Evolutionary conservation across 2,113 vertebrate genomes (phyloP).

Genomic region (Chaetodon auriga): DNA sequence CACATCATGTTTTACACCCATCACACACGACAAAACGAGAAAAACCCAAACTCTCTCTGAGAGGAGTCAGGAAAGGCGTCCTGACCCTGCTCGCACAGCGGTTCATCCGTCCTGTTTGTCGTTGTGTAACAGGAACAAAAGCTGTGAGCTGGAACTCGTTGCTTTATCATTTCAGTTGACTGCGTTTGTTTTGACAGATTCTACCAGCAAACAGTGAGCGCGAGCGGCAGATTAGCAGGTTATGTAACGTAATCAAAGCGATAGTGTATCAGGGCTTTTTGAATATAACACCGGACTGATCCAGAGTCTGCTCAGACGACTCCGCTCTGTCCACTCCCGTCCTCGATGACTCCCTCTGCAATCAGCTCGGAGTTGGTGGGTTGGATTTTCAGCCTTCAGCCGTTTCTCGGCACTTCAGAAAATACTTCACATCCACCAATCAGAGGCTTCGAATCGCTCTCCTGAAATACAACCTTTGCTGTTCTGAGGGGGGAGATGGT

Average conservation of each 20-base stretch:
- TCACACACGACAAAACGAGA: too few species aligned
- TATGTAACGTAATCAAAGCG: neutral
- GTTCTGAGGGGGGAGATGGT: neutral
- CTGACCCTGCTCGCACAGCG: neutral
- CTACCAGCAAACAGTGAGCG: constrained; percentile 7
- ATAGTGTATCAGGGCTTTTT: neutral
- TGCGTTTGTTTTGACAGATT: constrained; percentile 28
- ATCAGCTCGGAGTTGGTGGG: constrained; percentile 20
- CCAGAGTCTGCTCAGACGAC: neutral
- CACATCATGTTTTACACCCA: too few species aligned
- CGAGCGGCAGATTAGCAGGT: constrained; percentile 6
- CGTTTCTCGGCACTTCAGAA: constrained; percentile 12
- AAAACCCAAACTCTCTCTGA: too few species aligned
- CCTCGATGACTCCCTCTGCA: neutral
- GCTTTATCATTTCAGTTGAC: neutral
- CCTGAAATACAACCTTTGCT: constrained; percentile 27
- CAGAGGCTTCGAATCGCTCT: constrained; percentile 34
- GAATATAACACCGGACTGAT: constrained; percentile 1
- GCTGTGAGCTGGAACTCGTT: neutral
- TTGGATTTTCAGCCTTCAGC: constrained; percentile 19
- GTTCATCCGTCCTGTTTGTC: neutral
- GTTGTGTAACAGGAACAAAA: constrained; percentile 6
- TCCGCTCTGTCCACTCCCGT: constrained; percentile 11
- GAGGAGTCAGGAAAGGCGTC: neutral
- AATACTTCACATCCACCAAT: constrained; percentile 49